Evolutionary conservation across 1,140 invertebrate genomes (phyloP), one percentile per base, ranked within the genome.

Genomic region (Rhagoletis zephyria): DNA sequence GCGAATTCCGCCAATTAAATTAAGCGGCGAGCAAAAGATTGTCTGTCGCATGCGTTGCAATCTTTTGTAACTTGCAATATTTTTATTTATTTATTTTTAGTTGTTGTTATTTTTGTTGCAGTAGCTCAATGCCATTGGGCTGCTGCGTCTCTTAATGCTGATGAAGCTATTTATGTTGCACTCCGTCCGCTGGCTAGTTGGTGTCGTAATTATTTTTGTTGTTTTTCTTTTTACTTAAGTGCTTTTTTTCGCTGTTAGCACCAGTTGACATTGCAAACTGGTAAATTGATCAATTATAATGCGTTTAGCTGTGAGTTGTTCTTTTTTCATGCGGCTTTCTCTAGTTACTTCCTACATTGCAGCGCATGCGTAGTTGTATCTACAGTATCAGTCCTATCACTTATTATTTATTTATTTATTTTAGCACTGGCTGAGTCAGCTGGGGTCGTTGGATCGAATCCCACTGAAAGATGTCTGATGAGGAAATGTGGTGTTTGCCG

Each of bases 251-350:
- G 59, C 70, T 16, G 67, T 59, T 60, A 10, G 59, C 12, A 60
- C 6, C n/a, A 59, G 48, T 87, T 87, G 86, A 45, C 70, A 67
- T 87, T 77, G 56, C 67, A 67, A 67, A 91, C 91, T 89, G 89
- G 90, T 92, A 92, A 92, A 92, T 92, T 91, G 91, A 90, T 92
- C 90, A 92, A 92, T 92, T 92, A 91, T 90, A 90, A 91, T 90
- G 89, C 90, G 89, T 90, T 90, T 90, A 90, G 81, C 88, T 74
- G 85, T 88, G 89, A 88, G 87, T 87, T 87, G 87, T 87, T 87
- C 6, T 60, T 60, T 60, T 88, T 88, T 86, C 10, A 4, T 30
- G 19, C 42, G 3, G 12, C 51, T 40, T 85, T 85, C 14, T 40
- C 56, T 85, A 30, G 30, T 30, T 60, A 30, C 45, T 74, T 30